These are phyloP conservation scores for Eumacrocentrus americanus DNA, from an alignment of 2,888 invertebrate genomes.

Conservation along the genomic window DNA sequence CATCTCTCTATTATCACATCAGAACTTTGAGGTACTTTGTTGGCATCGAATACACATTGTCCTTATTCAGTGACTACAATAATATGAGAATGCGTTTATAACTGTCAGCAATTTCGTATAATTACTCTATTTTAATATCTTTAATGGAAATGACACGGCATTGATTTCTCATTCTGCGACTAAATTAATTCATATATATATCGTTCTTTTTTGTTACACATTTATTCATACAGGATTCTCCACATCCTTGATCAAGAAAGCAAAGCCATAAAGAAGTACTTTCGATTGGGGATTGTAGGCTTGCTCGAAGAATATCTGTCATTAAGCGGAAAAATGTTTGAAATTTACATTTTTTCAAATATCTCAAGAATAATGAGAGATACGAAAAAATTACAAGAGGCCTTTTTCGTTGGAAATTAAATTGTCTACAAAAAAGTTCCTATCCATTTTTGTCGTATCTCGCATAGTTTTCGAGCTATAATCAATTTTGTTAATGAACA, in stretches of 20 bases:
- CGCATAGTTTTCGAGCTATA: too few species aligned
- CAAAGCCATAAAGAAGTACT: background rate
- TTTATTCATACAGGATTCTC: background rate
- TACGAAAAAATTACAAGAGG: too few species aligned
- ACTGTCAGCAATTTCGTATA: background rate
- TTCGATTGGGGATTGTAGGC: background rate
- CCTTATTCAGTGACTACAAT: background rate
- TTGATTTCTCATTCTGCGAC: background rate
- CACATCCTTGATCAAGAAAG: background rate
- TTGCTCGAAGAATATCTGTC: too few species aligned
- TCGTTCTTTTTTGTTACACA: background rate
- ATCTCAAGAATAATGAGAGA: too few species aligned
- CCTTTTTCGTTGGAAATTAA: too few species aligned
- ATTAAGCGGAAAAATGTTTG: too few species aligned
- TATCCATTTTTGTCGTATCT: too few species aligned
- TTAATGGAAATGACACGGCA: slow-evolving; percentile 6
- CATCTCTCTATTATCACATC: slow-evolving; percentile 22
- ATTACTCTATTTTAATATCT: background rate
- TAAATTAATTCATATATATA: background rate
- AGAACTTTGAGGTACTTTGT: slow-evolving; percentile 28
- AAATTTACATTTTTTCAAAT: too few species aligned
- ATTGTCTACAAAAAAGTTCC: too few species aligned
- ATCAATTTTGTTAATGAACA: too few species aligned
- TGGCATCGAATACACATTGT: slow-evolving; percentile 1
- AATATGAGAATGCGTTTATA: background rate